Conservation (phyloP, 53 echinoderm and acorn worm genomes). For the Astropecten irregularis region DNA sequence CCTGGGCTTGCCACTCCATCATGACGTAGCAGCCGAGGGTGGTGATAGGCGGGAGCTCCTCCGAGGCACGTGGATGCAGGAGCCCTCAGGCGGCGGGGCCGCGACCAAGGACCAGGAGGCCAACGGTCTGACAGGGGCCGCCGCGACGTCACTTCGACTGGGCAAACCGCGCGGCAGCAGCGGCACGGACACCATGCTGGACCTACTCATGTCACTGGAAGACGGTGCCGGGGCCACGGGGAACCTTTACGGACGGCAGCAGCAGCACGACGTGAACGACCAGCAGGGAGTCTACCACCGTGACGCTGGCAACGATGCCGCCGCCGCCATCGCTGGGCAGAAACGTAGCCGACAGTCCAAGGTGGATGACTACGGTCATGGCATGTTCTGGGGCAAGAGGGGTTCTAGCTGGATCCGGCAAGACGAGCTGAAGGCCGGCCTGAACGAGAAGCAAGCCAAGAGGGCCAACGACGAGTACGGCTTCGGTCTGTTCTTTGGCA, state of each 20-base stretch:
- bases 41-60: constrained; percentile 40
- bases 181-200: constrained; percentile 11
- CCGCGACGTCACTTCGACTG: constrained; percentile 11
- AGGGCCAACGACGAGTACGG: constrained; percentile 52
- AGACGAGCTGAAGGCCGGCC: not conserved
- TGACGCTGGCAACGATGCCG: no score
- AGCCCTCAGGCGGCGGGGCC: no score
- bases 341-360: constrained; percentile 17
- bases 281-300: no score
- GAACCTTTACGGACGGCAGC: not conserved
- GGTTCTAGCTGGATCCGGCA: not conserved
- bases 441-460: not conserved
- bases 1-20: constrained; percentile 54
- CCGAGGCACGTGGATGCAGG: constrained; percentile 2
- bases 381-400: constrained; percentile 30
- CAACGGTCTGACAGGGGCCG: no score
- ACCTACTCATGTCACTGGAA: constrained; percentile 6
- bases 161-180: not conserved
- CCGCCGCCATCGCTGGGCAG: no score
- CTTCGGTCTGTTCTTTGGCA: constrained; percentile 63
- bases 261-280: no score
- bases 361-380: constrained; percentile 50
- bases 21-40: constrained; percentile 41
- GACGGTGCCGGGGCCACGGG: not conserved
- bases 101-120: no score